phyloP scores from a whole-genome alignment of 2,113 vertebrate genomes.

The Tragelaphus buxtoni region DNA sequence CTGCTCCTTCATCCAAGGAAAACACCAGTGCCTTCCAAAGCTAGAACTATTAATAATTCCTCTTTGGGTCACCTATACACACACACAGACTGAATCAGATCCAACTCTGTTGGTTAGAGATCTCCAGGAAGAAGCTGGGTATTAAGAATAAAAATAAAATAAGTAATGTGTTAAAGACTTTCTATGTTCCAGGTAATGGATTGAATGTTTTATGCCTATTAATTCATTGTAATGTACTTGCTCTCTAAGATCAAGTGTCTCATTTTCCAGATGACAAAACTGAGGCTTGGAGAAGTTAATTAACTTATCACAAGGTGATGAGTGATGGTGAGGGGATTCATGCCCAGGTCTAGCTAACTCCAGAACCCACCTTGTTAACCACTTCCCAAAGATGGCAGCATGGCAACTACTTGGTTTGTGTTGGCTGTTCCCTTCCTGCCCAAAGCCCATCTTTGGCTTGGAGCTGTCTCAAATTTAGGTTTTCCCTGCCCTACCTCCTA shows the following conservation, averaged over 20 bases:
- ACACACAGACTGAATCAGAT: neutral
- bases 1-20: neutral
- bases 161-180: neutral
- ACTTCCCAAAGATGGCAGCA: neutral
- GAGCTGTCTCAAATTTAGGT: neutral
- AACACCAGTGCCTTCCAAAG: neutral
- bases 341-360: neutral
- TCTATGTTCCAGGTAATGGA: neutral
- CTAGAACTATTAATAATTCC: neutral
- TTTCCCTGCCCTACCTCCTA: neutral
- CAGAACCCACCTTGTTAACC: neutral
- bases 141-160: neutral
- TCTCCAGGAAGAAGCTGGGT: neutral
- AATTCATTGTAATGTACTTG: neutral
- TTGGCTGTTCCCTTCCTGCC: neutral
- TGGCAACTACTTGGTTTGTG: accelerated
- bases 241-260: neutral
- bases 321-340: neutral
- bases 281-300: neutral
- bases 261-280: neutral
- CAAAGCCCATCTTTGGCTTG: neutral
- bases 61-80: neutral
- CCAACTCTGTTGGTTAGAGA: neutral
- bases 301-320: neutral
- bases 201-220: neutral